Evolutionary conservation across 2,888 invertebrate species (phyloP), one percentile per base, ranked within the genome.

Genomic region (Lycocerus yunnanus): DNA sequence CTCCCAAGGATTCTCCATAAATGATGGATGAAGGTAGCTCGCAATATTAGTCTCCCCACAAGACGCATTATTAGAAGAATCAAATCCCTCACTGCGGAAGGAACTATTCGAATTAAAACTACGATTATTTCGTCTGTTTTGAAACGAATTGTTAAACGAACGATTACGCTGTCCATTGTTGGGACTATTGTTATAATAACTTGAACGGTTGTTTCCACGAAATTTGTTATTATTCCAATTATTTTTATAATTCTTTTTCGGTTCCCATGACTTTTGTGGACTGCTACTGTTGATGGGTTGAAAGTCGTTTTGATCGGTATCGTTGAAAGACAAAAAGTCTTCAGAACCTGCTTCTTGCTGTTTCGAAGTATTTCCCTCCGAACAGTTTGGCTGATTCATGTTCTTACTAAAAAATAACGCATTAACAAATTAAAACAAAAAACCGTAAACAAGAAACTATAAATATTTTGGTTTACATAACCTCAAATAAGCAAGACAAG

Each of bases 1-100:
- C 11, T 76, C 81, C 83, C 83, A 84, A 11, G 83, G 83, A 74
- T 84, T 79, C 78, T 83, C 83, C 69, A 80, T 76, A 77, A 83
- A 83, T 11, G 83, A 84, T 3, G 81, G 80, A 77, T 83, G 81
- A 27, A 81, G 59, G 79, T 80, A 81, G 15, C 61, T 63, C 0
- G 20, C 67, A 67, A 77, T 79, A 66, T 77, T 74, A 61, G 70
- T 68, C 15, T 13, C 13, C 43, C 68, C 63, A 13, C 15, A 10
- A 66, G 15, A 20, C 13, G 10, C 66, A 58, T 70, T 70, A 67
- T 74, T 43, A 43, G 43, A 6, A 43, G 16, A 74, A 71, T 15
- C 11, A 16, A 68, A 71, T 13, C 27, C 60, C 14, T 27, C 24
- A 16, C 24, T 67, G 21, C 18, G 13, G 13, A 60, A n/a, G 18